Conservation (phyloP, 2,888 invertebrate genomes). For the Synergus itoensis region DNA sequence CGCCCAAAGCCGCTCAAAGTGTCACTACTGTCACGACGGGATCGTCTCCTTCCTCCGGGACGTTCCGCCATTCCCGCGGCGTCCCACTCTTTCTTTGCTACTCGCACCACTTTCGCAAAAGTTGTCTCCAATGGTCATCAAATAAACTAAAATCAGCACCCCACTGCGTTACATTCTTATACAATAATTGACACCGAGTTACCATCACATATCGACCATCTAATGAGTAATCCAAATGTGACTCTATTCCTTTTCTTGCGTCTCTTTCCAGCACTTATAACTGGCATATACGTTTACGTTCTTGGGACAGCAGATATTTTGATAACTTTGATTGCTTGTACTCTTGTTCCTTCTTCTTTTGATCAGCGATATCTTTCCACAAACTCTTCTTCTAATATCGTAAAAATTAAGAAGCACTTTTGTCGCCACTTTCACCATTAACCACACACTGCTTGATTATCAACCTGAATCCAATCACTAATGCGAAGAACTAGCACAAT, state of each 20-base stretch:
- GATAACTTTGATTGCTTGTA: not conserved
- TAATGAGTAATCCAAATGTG: too few relatives aligned
- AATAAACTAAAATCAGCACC: not conserved
- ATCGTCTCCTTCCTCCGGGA: constrained; percentile 69
- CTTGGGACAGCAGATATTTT: not conserved
- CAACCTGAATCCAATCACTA: not conserved
- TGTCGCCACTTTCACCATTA: not conserved
- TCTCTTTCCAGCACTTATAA: not conserved
- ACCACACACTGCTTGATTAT: not conserved
- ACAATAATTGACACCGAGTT: not conserved
- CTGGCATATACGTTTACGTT: not conserved
- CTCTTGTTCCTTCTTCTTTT: not conserved
- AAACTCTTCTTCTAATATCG: not conserved
- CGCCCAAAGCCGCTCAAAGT: constrained; percentile 61
- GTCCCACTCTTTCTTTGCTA: constrained; percentile 71
- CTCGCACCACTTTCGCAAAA: constrained; percentile 75
- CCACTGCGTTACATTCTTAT: not conserved
- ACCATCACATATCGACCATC: too few relatives aligned
- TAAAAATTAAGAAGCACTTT: not conserved
- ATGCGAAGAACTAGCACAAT: not conserved
- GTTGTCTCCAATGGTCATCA: constrained; percentile 16
- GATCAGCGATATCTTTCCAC: not conserved
- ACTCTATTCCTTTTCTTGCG: too few relatives aligned
- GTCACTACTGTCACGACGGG: constrained; percentile 74
- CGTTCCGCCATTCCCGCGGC: constrained; percentile 74